Percentiles rank a stretch among this genome's conserved stretches.
Conservation (phyloP, 1,140 invertebrate species). For the Drosophila paulistorum region DNA sequence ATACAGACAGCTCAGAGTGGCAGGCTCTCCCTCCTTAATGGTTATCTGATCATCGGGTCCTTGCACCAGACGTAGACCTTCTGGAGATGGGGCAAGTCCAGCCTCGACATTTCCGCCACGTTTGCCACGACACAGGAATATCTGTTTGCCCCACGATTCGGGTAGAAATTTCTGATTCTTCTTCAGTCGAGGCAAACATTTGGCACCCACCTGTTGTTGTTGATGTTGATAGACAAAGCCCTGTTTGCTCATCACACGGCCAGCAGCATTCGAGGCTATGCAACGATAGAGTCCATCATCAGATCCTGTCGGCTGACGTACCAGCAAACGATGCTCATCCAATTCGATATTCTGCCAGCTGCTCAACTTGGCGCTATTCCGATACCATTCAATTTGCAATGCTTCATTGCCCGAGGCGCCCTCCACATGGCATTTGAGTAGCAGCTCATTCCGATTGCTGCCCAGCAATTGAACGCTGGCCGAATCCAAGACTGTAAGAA, state of each 20-base stretch:
- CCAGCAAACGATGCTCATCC: slow-evolving; percentile 87
- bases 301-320: slow-evolving; percentile 85
- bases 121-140: slow-evolving; percentile 74
- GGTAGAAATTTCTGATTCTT: slow-evolving; percentile 84
- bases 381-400: slow-evolving; percentile 90
- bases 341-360: slow-evolving; percentile 86
- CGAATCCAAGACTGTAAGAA: slow-evolving; percentile 87
- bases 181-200: slow-evolving; percentile 69
- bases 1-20: slow-evolving; percentile 87
- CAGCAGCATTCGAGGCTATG: slow-evolving; percentile 89
- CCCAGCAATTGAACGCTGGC: slow-evolving; percentile 87
- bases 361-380: slow-evolving; percentile 87
- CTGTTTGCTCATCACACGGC: slow-evolving; percentile 88
- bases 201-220: slow-evolving; percentile 19
- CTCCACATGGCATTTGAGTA: slow-evolving; percentile 89
- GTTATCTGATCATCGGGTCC: slow-evolving; percentile 84
- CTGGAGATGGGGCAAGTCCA: slow-evolving; percentile 22
- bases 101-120: slow-evolving; percentile 51
- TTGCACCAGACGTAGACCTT: slow-evolving; percentile 67
- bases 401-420: slow-evolving; percentile 86
- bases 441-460: slow-evolving; percentile 85
- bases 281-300: slow-evolving; percentile 90
- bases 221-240: slow-evolving; percentile 83
- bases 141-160: slow-evolving; percentile 86
- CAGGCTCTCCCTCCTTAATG: slow-evolving; percentile 88